A percentile compares a stretch with the other conserved stretches of the same genome.
These are phyloP conservation scores for Hemibagrus wyckioides DNA, from an alignment of 2,113 vertebrate genomes.

Conservation along the genomic window DNA sequence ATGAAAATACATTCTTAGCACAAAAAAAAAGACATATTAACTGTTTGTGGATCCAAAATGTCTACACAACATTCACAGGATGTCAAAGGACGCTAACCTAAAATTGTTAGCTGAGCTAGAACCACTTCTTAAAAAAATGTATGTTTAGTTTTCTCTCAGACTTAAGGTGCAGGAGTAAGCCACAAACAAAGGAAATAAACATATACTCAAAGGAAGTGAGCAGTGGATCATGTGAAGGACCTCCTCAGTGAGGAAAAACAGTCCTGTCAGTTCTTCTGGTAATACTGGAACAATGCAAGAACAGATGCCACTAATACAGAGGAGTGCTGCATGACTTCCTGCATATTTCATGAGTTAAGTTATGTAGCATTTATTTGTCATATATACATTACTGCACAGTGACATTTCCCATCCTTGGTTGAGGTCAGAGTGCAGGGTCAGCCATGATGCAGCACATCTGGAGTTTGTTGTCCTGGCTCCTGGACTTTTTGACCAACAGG, in stretches of 20 bases:
- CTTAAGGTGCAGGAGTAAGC: background rate
- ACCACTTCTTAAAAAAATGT: background rate
- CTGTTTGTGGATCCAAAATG: background rate
- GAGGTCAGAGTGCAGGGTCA: too few relatives aligned
- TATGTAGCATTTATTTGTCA: too few relatives aligned
- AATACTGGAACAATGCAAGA: slow-evolving; percentile 30
- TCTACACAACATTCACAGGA: background rate
- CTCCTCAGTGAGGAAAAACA: background rate
- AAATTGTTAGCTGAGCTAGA: background rate
- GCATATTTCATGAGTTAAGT: slow-evolving; percentile 50
- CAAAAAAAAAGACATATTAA: background rate
- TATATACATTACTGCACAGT: too few relatives aligned
- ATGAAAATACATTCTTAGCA: background rate
- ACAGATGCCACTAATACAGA: slow-evolving; percentile 38
- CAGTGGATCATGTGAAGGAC: background rate
- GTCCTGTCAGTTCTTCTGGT: slow-evolving; percentile 27
- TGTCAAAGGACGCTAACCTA: background rate
- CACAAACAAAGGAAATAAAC: background rate
- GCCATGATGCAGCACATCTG: too few relatives aligned
- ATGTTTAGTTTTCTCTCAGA: background rate
- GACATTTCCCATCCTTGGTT: too few relatives aligned
- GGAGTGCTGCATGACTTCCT: slow-evolving; percentile 27
- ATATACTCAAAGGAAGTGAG: background rate
- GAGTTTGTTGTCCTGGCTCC: too few relatives aligned
- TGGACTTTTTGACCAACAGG: too few relatives aligned